Conservation (phyloP, 2,113 vertebrate species). For the Callospermophilus lateralis region DNA sequence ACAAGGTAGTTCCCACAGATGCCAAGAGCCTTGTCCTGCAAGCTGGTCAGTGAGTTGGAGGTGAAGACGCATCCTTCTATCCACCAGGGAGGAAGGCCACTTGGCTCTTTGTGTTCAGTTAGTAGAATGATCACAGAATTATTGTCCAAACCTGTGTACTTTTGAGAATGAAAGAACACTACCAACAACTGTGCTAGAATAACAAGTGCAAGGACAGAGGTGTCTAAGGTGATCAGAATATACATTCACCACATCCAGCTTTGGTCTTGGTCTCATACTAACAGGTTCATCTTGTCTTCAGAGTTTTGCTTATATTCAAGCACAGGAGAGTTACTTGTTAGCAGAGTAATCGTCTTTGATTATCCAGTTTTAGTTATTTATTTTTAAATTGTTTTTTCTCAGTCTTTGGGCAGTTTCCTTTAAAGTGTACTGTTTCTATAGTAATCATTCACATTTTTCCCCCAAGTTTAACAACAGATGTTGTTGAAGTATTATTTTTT, state of each 20-base stretch:
- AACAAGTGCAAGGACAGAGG: neutral
- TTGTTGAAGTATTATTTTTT: constrained; percentile 77
- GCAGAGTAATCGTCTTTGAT: constrained; percentile 45
- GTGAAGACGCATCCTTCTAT: neutral
- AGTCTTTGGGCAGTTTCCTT: constrained; percentile 80
- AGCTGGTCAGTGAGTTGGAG: neutral
- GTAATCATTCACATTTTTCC: constrained; percentile 76
- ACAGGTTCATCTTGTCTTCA: neutral
- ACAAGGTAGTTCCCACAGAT: neutral
- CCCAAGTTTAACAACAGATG: constrained; percentile 76
- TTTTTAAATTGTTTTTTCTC: constrained; percentile 67
- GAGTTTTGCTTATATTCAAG: constrained; percentile 62
- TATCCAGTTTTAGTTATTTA: constrained; percentile 51
- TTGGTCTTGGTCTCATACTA: neutral
- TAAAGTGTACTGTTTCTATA: constrained; percentile 81
- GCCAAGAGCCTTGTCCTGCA: neutral
- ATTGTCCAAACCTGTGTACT: neutral
- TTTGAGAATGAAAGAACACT: neutral
- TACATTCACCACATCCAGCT: neutral
- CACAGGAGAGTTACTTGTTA: constrained; percentile 49
- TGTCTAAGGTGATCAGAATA: neutral
- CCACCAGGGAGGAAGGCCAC: neutral
- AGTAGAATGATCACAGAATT: neutral
- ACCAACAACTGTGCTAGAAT: neutral
- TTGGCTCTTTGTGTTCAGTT: neutral